Evolutionary conservation across 2,113 vertebrate genomes (phyloP).

Genomic region (Aptenodytes forsteri): DNA sequence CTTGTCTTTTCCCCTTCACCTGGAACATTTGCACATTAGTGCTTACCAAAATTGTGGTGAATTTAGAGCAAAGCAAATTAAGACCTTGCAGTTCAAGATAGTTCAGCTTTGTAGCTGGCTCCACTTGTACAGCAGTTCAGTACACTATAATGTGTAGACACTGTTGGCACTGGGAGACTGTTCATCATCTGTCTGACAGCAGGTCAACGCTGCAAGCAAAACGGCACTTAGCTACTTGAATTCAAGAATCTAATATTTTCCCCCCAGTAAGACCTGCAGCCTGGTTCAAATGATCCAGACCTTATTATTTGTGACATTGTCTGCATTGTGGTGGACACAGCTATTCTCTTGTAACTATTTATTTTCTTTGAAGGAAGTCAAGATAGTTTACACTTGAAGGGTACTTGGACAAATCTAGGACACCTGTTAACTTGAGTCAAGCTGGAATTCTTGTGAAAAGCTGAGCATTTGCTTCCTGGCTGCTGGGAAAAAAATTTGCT

Average conservation of each 20-base stretch:
- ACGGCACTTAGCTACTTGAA: not conserved
- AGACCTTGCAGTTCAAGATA: not conserved
- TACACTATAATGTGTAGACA: not conserved
- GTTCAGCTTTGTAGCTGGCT: not conserved
- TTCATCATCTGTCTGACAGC: conserved; percentile 34
- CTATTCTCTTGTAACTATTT: not conserved
- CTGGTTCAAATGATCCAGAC: not conserved
- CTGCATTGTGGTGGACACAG: not conserved
- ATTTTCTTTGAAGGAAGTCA: conserved; percentile 27
- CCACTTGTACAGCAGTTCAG: not conserved
- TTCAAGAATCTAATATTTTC: not conserved
- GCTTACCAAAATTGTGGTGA: not conserved
- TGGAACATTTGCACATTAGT: not conserved
- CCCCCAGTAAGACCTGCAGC: not conserved
- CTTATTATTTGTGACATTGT: not conserved
- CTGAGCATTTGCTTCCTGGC: not conserved
- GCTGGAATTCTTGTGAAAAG: not conserved
- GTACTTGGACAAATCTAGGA: not conserved
- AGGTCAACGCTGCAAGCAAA: not conserved
- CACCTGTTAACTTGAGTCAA: not conserved
- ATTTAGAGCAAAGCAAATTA: not conserved
- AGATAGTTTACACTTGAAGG: not conserved
- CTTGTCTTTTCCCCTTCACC: not conserved
- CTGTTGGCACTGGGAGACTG: not conserved
- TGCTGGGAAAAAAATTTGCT: not conserved